These are phyloP conservation scores for Xenentodon cancila DNA, from an alignment of 2,797 vertebrate species.

Conservation along the genomic window DNA sequence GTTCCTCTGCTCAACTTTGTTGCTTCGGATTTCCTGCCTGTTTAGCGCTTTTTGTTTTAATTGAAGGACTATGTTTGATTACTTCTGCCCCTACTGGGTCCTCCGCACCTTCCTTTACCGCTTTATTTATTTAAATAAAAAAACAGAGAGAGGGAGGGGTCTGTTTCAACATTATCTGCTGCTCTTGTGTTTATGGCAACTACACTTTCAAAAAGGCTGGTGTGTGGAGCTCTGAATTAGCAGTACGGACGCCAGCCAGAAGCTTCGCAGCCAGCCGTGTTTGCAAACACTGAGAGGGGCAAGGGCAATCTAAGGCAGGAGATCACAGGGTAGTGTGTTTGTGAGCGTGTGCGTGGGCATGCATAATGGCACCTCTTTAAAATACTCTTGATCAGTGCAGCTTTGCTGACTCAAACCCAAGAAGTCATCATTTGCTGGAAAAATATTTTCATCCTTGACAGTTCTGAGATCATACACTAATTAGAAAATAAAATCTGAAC, in stretches of 20 bases:
- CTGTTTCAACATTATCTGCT: slow-evolving; percentile 46
- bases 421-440: slow-evolving; percentile 48
- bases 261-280: slow-evolving; percentile 70
- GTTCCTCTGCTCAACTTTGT: too few species aligned
- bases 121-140: background rate
- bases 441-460: slow-evolving; percentile 53
- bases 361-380: slow-evolving; percentile 54
- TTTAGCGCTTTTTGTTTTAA: too few species aligned
- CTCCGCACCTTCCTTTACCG: background rate
- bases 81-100: background rate
- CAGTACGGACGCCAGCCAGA: slow-evolving; percentile 67
- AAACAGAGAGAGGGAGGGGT: slow-evolving; percentile 13
- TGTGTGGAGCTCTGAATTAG: slow-evolving; percentile 71
- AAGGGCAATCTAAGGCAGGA: slow-evolving; percentile 60
- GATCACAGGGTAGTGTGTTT: slow-evolving; percentile 48
- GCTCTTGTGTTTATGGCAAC: slow-evolving; percentile 39
- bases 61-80: too few species aligned
- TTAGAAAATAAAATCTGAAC: slow-evolving; percentile 12
- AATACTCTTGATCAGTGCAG: slow-evolving; percentile 57
- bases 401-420: slow-evolving; percentile 51
- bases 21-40: too few species aligned
- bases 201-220: slow-evolving; percentile 47
- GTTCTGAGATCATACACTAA: slow-evolving; percentile 38
- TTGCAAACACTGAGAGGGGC: slow-evolving; percentile 63
- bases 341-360: slow-evolving; percentile 30